Conservation (phyloP, 2,888 invertebrate species). For the Apodemia hepburni region DNA sequence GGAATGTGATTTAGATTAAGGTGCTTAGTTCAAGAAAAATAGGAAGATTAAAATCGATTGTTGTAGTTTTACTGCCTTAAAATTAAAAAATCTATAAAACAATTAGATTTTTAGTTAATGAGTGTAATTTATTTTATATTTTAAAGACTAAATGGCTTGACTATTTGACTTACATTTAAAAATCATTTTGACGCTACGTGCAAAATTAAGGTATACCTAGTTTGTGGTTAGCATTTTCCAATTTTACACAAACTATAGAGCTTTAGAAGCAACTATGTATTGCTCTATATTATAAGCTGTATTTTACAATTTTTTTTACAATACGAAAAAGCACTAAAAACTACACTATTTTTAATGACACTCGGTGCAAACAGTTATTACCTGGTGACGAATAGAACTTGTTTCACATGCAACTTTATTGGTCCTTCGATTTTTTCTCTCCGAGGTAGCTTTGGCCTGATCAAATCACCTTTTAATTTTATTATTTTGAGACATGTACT, state of each 20-base stretch:
- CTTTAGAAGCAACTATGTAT: background rate
- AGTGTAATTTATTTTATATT: no score
- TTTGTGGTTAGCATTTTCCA: background rate
- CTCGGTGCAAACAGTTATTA: conserved; percentile 64
- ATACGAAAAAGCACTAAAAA: background rate
- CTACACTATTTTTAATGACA: conserved; percentile 43
- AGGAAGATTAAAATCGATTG: no score
- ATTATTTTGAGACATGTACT: conserved; percentile 4
- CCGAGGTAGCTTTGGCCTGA: conserved; percentile 68
- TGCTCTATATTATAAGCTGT: background rate
- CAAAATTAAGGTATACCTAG: background rate
- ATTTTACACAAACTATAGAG: background rate
- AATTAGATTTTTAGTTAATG: no score
- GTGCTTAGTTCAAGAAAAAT: no score
- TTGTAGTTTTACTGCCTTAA: no score
- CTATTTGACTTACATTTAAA: background rate
- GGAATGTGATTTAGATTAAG: no score
- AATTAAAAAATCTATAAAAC: no score
- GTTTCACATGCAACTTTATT: conserved; percentile 76
- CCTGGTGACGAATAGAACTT: conserved; percentile 68
- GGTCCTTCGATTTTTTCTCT: conserved; percentile 74
- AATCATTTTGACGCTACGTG: background rate
- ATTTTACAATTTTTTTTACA: no score
- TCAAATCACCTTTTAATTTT: conserved; percentile 48
- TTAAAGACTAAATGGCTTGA: background rate